Evolutionary conservation across 2,888 invertebrate species (phyloP), one percentile per base, ranked within the genome.

Genomic region (Harpalus rufipes): DNA sequence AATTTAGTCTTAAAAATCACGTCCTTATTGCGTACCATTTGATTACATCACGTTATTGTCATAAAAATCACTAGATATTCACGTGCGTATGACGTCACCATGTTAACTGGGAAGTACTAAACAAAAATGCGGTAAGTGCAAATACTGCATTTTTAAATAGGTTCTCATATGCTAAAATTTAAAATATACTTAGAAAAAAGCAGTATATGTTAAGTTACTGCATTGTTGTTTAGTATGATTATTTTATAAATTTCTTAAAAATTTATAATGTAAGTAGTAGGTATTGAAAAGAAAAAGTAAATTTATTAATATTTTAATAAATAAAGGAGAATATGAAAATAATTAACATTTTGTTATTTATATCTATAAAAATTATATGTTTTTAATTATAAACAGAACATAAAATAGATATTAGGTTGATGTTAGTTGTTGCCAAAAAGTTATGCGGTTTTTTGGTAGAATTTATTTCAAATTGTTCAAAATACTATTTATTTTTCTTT

Each of bases 101-200:
- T 21, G 21, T 86, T 84, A 44, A 86, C 86, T 74, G 86, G 78
- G 84, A 86, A 87, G 3, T 25, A 25, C 3, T 25, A 25, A 25
- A 25, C 3, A 25, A 25, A 25, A 25, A 25, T 25, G 25, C n/a
- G n/a, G n/a, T n/a, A 25, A 25, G 25, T 59, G 59, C 59, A 14
- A 14, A 59, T 59, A 16, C 59, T 59, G 59, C 5, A 16, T 7
- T 59, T 14, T 59, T 14, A 1, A 14, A n/a, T n/a, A 59, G 59
- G 10, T 14, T 14, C 12, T 59, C 59, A 14, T n/a, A 59, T n/a
- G 59, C 14, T 10, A 5, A 59, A 2, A 59, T 16, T 59, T n/a
- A 10, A 59, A 16, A 14, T 59, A 14, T 16, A 16, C 12, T 16
- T 14, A 14, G 2, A 5, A 59, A 59, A 59, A 59, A 59, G 59